Evolutionary conservation across 2,113 vertebrate genomes (phyloP), one percentile per base, ranked within the genome.

Genomic region (Apus apus): DNA sequence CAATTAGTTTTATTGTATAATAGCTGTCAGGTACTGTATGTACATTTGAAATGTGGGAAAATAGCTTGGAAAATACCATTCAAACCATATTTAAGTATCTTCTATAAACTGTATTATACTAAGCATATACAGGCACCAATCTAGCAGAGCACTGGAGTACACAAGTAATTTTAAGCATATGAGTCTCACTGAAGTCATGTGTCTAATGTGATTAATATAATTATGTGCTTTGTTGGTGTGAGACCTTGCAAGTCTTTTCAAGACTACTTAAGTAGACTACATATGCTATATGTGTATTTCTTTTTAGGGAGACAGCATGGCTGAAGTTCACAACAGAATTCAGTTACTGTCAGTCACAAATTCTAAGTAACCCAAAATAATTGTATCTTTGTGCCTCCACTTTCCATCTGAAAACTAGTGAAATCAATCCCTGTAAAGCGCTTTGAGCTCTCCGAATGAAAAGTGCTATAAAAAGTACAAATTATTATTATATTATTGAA

Each of bases 401-500:
- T 85, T 77, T 45, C 90, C 78, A 88, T 53, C 67, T 19, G 32
- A 96, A 93, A 96, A 90, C 58, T 6, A 93, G 67, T 83, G 51
- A 95, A 94, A 87, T 54, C 72, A 75, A 84, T 29, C 76, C 54
- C 34, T 86, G 64, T 90, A 91, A 96, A 95, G 94, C 15, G 34
- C 94, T 97, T 97, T 88, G 90, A 97, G 90, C 72, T 96, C 93
- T 88, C 90, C 75, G 83, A 57, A 96, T 93, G 87, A 93, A 96
- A 96, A 96, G 93, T 97, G 94, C 95, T 96, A 96, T 90, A 91
- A 90, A 96, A 95, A 86, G 56, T 88, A 91, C 94, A 96, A 96
- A 97, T 90, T 87, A 95, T 96, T 96, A 96, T 96, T 96, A 93
- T 97, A 96, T 95, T 97, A 96, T 96, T 96, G 93, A 98, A 98